A percentile compares a stretch with the other conserved stretches of the same genome.
Evolutionary conservation across 2,797 vertebrate species (phyloP).

Genomic region (Melanotaenia pygmaea): DNA sequence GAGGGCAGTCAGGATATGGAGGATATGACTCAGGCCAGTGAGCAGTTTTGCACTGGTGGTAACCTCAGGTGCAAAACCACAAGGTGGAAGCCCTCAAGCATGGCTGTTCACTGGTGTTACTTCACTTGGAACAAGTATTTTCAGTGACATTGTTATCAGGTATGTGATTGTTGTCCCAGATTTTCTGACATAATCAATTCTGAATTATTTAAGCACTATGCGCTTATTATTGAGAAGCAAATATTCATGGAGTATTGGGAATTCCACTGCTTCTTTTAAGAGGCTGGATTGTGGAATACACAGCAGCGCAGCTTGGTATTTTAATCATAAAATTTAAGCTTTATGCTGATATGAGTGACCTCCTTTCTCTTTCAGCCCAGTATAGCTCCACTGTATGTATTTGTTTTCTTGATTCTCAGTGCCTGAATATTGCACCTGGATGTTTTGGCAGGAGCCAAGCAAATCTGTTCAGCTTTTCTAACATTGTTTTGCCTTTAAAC

Average conservation of each 20-base stretch:
- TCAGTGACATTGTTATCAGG: conserved; percentile 15
- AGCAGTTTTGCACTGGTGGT: conserved; percentile 30
- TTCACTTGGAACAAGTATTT: conserved; percentile 43
- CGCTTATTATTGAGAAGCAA: background rate
- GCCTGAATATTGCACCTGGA: conserved; percentile 50
- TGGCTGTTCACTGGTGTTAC: conserved; percentile 35
- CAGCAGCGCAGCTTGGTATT: conserved; percentile 4
- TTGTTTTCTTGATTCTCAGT: conserved; percentile 25
- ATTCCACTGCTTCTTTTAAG: too few species aligned
- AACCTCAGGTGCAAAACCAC: conserved; percentile 55
- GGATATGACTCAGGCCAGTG: conserved; percentile 48
- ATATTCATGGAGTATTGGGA: background rate
- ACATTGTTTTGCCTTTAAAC: conserved; percentile 55
- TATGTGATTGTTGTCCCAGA: conserved; percentile 3
- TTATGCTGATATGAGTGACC: conserved; percentile 41
- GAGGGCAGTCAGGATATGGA: conserved; percentile 8
- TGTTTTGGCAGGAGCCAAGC: conserved; percentile 54
- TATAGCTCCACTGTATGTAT: conserved; percentile 37
- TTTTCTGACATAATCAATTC: conserved; percentile 30
- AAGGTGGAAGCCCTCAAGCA: conserved; percentile 45
- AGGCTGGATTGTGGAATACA: conserved; percentile 18
- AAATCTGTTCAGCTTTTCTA: conserved; percentile 52
- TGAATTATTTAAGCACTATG: conserved; percentile 19
- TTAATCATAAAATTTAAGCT: conserved; percentile 40
- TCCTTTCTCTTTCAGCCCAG: conserved; percentile 36